phyloP scores from a whole-genome alignment of 2,888 invertebrate species.

The Epinotia bilunana region DNA sequence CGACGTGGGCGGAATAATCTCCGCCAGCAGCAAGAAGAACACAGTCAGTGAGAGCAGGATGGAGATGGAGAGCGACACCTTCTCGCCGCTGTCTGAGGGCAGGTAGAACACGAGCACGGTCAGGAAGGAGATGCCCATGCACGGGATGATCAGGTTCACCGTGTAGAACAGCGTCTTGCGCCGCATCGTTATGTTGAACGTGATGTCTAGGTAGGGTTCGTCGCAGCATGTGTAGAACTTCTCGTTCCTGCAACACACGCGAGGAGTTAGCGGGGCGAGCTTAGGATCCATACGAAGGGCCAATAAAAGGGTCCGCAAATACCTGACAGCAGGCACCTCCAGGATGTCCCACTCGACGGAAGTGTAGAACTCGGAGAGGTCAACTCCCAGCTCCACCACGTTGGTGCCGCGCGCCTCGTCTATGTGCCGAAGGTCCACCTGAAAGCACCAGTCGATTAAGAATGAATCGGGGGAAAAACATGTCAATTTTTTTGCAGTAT shows the following conservation, averaged over 20 bases:
- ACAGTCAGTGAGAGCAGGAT: conserved; percentile 97
- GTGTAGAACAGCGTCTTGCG: conserved; percentile 98
- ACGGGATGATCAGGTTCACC: conserved; percentile 98
- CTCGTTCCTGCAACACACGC: conserved; percentile 88
- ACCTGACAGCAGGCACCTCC: conserved; percentile 97
- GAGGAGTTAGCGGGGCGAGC: conserved; percentile 14
- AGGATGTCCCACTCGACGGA: conserved; percentile 99
- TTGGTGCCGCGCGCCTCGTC: conserved; percentile 95
- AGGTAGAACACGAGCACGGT: conserved; percentile 98
- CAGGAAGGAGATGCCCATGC: conserved; percentile 98
- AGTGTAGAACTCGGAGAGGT: conserved; percentile 98
- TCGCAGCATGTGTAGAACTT: conserved; percentile 98
- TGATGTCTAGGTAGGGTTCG: conserved; percentile 97
- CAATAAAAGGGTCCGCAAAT: neutral
- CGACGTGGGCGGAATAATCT: conserved; percentile 90
- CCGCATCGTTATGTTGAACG: conserved; percentile 99
- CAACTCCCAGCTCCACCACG: conserved; percentile 96
- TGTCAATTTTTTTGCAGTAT: too few relatives aligned
- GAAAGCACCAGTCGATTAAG: conserved; percentile 26
- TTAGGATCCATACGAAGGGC: neutral
- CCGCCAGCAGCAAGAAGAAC: conserved; percentile 94
- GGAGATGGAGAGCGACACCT: conserved; percentile 98
- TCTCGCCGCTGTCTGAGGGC: conserved; percentile 99
- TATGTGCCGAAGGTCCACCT: conserved; percentile 96
- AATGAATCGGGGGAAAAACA: neutral